Evolutionary conservation across 2,888 invertebrate genomes (phyloP), one percentile per base, ranked within the genome.

Genomic region (Stenotaenia linearis): DNA sequence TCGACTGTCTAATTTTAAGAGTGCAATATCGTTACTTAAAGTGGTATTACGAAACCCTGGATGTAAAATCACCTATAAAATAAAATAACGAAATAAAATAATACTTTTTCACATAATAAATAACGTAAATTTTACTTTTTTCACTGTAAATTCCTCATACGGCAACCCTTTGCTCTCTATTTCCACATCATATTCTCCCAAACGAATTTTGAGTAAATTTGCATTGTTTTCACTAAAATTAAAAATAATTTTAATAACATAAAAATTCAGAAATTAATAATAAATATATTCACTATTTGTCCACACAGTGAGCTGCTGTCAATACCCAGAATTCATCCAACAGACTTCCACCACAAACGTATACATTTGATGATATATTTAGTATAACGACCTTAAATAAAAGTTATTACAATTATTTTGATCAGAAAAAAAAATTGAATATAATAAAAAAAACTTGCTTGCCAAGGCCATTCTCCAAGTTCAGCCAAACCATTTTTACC

Each of bases 261-360:
- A n/a, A 28, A 32, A 56, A 30, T 79, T 80, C 9, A 45, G 23
- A 30, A 79, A 25, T 79, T 79, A 25, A 21, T 77, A 45, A 45
- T 56, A 25, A 74, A 30, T 23, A 3, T 23, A 83, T 85, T 85
- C 83, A 86, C 86, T 86, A 87, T 74, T 85, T 84, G 79, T 85
- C 84, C 6, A 87, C 85, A 80, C 87, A 87, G 82, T 87, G 87
- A 5, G 87, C 87, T 4, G 86, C 86, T 1, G 87, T 87, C 21
- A 87, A 82, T 50, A 87, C 82, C 85, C 85, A 86, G 37, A 83
- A 83, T 75, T 85, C 85, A 78, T 86, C 85, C 21, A 87, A 82
- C 4, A 87, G 82, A 10, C 86, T 84, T 0, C 85, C 87, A 0
- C 87, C 87, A 80, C 87, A 87, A 35, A 87, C 85, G 81, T 87